Percentiles rank a stretch among this genome's conserved stretches.
phyloP scores from a whole-genome alignment of 2,113 vertebrate genomes.

The Dromaius novaehollandiae region DNA sequence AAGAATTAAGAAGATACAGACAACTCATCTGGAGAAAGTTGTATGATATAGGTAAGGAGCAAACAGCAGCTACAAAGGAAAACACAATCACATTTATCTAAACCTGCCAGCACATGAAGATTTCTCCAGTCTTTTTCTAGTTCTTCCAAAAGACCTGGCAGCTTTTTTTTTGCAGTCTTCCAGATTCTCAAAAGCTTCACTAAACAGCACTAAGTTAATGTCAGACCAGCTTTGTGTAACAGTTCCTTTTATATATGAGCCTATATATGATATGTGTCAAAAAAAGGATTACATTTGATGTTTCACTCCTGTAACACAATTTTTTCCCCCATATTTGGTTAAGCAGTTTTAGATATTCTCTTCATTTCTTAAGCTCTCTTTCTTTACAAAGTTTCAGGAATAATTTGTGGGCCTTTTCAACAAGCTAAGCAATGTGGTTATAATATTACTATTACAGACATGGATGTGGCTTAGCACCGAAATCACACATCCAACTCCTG shows the following conservation, averaged over 20 bases:
- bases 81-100: not conserved
- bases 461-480: not conserved
- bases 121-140: not conserved
- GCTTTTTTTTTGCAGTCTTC: slow-evolving; percentile 3
- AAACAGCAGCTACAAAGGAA: not conserved
- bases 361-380: not conserved
- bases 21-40: not conserved
- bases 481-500: not conserved
- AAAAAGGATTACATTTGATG: not conserved
- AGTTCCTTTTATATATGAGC: slow-evolving; percentile 11
- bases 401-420: not conserved
- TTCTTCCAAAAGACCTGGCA: not conserved
- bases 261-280: not conserved
- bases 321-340: not conserved
- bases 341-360: not conserved
- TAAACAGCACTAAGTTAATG: slow-evolving; percentile 25
- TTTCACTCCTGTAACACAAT: not conserved
- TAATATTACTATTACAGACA: not conserved
- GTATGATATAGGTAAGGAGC: not conserved
- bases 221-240: slow-evolving; percentile 15
- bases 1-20: not conserved
- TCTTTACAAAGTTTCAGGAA: no score
- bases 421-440: not conserved
- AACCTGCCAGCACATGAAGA: slow-evolving; percentile 2
- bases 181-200: not conserved